These are phyloP conservation scores for Paguma larvata DNA, from an alignment of 2,797 vertebrate species.

Conservation along the genomic window DNA sequence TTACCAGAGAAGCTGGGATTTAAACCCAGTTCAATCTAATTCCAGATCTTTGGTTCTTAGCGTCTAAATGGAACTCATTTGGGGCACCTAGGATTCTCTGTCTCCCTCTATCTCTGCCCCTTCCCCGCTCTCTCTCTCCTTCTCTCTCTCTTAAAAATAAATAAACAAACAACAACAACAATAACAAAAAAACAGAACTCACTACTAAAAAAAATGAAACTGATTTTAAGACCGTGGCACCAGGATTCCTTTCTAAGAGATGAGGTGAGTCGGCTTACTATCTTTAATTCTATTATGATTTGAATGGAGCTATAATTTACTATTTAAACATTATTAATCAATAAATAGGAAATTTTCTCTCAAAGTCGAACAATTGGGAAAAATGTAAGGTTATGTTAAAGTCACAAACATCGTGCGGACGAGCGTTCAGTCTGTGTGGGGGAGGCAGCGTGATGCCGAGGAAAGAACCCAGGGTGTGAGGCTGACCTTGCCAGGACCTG, in stretches of 20 bases:
- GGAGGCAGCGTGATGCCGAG: neutral
- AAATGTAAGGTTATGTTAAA: neutral
- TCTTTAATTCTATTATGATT: neutral
- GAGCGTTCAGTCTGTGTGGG: neutral
- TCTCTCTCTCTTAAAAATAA: too few species aligned
- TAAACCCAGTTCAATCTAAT: neutral
- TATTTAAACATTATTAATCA: neutral
- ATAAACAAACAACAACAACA: too few species aligned
- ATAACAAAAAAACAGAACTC: too few species aligned
- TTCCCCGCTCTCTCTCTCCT: too few species aligned
- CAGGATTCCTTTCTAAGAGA: neutral
- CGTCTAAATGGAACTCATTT: too few species aligned
- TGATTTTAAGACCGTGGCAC: neutral
- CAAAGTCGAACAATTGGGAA: neutral
- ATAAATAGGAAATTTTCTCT: neutral
- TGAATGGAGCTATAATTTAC: neutral
- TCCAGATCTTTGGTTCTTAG: neutral
- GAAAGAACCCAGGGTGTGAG: fast-evolving
- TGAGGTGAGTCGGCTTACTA: neutral
- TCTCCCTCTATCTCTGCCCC: too few species aligned
- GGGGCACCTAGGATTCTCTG: too few species aligned
- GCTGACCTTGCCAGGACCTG: neutral
- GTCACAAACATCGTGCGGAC: too few species aligned
- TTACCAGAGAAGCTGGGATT: neutral
- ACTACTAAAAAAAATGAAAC: too few species aligned